These are phyloP conservation scores for Aporophyla nigra DNA, from an alignment of 2,888 invertebrate genomes.

Conservation along the genomic window DNA sequence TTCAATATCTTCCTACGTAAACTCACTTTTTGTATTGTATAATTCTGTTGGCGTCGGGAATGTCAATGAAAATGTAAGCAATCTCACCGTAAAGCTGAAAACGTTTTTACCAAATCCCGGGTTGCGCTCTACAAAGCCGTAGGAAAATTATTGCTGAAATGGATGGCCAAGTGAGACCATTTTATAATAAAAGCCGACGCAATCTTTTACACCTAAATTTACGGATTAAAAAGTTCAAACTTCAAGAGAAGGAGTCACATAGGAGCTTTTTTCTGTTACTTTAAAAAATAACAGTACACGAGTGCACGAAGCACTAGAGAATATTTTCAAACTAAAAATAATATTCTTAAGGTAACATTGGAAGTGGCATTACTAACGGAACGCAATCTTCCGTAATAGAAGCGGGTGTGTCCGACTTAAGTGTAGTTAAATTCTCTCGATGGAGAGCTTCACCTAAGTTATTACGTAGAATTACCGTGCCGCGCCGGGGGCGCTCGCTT, in stretches of 20 bases:
- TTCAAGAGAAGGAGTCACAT: constrained; percentile 6
- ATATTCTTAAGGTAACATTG: neutral
- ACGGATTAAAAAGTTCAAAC: constrained; percentile 33
- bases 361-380: neutral
- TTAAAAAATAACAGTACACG: neutral
- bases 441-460: constrained; percentile 31
- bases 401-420: constrained; percentile 36
- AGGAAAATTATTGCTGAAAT: constrained; percentile 52
- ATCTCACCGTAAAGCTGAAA: constrained; percentile 56
- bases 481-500: neutral
- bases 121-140: constrained; percentile 39
- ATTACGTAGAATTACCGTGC: constrained; percentile 43
- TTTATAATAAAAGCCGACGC: constrained; percentile 37
- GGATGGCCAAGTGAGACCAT: constrained; percentile 43
- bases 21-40: constrained; percentile 39
- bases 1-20: constrained; percentile 20
- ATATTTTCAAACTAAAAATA: constrained; percentile 5
- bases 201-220: constrained; percentile 36
- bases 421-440: constrained; percentile 32
- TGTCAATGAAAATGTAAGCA: constrained; percentile 53
- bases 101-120: constrained; percentile 54
- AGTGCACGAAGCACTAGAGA: neutral
- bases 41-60: constrained; percentile 39
- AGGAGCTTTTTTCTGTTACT: neutral
- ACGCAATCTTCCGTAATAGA: constrained; percentile 27